A percentile compares a stretch with the other conserved stretches of the same genome.
Conservation (phyloP, 35 echinoderm and acorn worm genomes). For the Apostichopus californicus region DNA sequence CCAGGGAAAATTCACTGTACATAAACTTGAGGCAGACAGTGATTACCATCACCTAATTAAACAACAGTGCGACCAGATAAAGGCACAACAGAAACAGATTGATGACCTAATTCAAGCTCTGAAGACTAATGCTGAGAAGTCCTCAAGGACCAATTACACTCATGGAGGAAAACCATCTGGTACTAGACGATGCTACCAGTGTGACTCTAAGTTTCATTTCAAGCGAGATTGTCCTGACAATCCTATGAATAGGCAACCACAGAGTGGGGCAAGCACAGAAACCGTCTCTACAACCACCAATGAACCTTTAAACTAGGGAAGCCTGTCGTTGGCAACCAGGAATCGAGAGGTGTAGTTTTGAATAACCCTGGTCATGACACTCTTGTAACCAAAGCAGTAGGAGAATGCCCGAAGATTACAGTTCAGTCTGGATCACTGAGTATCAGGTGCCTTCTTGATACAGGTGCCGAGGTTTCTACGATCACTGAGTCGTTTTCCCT, state of each 20-base stretch:
- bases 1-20: too few species aligned
- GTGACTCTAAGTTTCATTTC: too few species aligned
- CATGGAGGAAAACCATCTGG: too few species aligned
- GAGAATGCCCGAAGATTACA: constrained; percentile 43
- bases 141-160: too few species aligned
- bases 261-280: too few species aligned
- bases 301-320: too few species aligned
- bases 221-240: too few species aligned
- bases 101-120: constrained; percentile 7
- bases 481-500: constrained; percentile 54
- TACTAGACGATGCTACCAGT: too few species aligned
- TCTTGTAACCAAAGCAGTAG: constrained; percentile 23
- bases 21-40: too few species aligned
- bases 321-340: not conserved
- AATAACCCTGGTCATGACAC: not conserved
- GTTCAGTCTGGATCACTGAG: not conserved
- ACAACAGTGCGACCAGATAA: constrained; percentile 50
- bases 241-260: too few species aligned
- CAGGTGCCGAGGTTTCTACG: constrained; percentile 62
- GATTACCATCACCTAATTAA: too few species aligned
- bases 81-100: constrained; percentile 63
- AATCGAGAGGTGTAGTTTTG: not conserved
- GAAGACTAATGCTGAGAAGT: too few species aligned
- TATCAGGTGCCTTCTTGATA: constrained; percentile 57
- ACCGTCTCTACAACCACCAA: not conserved